Conservation (phyloP, 2,888 invertebrate species). For the Amphimallon solstitiale region DNA sequence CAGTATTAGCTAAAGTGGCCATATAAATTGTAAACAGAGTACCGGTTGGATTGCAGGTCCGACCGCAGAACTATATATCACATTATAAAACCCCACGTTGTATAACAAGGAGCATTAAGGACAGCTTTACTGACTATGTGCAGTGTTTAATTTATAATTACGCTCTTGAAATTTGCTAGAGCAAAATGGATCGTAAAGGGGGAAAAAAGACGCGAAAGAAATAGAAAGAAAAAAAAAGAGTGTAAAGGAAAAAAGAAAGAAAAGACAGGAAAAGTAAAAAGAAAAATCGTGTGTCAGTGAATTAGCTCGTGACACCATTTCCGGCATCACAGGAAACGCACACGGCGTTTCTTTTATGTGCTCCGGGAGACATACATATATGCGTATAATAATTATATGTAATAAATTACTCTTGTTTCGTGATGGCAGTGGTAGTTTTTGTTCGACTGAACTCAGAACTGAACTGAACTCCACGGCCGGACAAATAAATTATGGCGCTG, state of each 20-base stretch:
- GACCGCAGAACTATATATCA: slow-evolving; percentile 42
- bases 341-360: too few species aligned
- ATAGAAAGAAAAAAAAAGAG: too few species aligned
- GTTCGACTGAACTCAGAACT: too few species aligned
- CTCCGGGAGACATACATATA: too few species aligned
- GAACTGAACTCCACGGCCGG: too few species aligned
- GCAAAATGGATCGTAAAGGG: not conserved
- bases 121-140: slow-evolving; percentile 37
- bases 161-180: slow-evolving; percentile 5
- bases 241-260: too few species aligned
- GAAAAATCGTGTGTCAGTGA: not conserved
- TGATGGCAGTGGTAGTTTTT: too few species aligned
- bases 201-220: not conserved
- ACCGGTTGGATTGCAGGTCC: slow-evolving; percentile 17
- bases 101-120: slow-evolving; percentile 37
- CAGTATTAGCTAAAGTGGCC: slow-evolving; percentile 32
- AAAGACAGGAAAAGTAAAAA: too few species aligned
- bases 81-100: slow-evolving; percentile 37
- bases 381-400: too few species aligned
- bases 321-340: not conserved
- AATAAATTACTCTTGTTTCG: too few species aligned
- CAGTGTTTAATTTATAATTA: slow-evolving; percentile 2
- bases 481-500: too few species aligned
- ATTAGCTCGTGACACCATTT: slow-evolving; percentile 6
- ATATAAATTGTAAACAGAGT: slow-evolving; percentile 37